phyloP scores from a whole-genome alignment of 2,888 invertebrate genomes.

The Polydesmus complanatus region DNA sequence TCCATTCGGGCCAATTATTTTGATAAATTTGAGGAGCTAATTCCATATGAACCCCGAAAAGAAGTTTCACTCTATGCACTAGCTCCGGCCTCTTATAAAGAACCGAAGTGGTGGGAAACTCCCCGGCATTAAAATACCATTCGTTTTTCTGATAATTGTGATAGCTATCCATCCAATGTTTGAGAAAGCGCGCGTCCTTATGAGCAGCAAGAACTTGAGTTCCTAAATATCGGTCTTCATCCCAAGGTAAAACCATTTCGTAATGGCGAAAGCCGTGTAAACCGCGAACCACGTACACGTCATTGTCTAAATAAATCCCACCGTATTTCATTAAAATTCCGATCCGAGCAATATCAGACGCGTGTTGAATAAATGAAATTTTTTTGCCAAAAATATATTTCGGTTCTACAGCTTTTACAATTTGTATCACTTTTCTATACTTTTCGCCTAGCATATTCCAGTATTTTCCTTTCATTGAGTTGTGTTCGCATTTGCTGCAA shows the following conservation, averaged over 20 bases:
- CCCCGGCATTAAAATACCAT: too few relatives aligned
- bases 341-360: constrained; percentile 19
- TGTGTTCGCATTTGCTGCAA: constrained; percentile 21
- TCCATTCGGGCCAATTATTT: constrained; percentile 13
- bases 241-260: neutral
- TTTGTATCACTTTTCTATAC: neutral
- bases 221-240: neutral
- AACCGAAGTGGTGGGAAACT: constrained; percentile 8
- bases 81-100: constrained; percentile 12
- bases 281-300: constrained; percentile 5
- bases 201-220: constrained; percentile 4
- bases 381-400: constrained; percentile 10
- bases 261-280: constrained; percentile 6
- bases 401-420: neutral
- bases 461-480: too few relatives aligned
- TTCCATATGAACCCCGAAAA: constrained; percentile 15
- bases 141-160: constrained; percentile 1
- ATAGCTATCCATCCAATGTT: constrained; percentile 1
- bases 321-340: constrained; percentile 15
- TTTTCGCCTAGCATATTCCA: constrained; percentile 19
- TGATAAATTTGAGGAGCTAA: constrained; percentile 10
- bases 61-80: constrained; percentile 2
- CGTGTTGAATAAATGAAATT: constrained; percentile 15
- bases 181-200: neutral
- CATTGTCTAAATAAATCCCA: constrained; percentile 14